A percentile compares a stretch with the other conserved stretches of the same genome.
These are phyloP conservation scores for Kryptolebias ocellatus DNA, from an alignment of 2,797 vertebrate genomes.

Conservation along the genomic window DNA sequence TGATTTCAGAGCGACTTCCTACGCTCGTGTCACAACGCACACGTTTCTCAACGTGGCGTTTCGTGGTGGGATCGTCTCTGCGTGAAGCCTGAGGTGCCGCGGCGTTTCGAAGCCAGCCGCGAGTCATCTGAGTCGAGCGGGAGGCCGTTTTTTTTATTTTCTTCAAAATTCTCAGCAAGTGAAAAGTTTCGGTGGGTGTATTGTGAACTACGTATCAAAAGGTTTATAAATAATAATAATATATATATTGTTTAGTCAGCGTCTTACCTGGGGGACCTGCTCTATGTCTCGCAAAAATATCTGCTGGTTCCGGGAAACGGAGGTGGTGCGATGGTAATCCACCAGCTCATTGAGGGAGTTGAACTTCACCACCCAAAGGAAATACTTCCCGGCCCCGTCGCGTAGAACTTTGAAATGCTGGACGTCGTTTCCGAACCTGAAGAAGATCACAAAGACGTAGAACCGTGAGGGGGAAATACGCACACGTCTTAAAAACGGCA, in stretches of 20 bases:
- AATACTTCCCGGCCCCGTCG: constrained; percentile 98
- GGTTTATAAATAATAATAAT: too few species aligned
- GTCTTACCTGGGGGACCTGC: constrained; percentile 94
- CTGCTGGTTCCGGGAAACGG: constrained; percentile 98
- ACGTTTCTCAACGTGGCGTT: too few species aligned
- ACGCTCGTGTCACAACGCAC: neutral
- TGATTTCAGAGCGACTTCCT: neutral
- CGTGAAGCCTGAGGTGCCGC: too few species aligned
- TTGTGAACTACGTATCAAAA: too few species aligned
- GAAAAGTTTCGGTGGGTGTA: too few species aligned
- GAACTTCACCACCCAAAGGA: constrained; percentile 99
- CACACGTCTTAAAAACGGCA: neutral
- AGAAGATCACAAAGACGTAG: neutral
- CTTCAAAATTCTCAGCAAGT: too few species aligned
- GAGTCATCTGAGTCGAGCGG: too few species aligned
- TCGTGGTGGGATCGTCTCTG: too few species aligned
- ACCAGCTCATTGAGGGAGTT: constrained; percentile 98
- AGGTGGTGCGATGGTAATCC: constrained; percentile 98
- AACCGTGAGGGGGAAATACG: neutral
- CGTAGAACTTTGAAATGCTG: constrained; percentile 99
- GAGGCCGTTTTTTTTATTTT: too few species aligned
- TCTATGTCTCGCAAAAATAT: constrained; percentile 99
- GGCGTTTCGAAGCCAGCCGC: too few species aligned
- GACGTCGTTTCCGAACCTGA: constrained; percentile 97
- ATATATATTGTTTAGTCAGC: too few species aligned